Evolutionary conservation across 2,888 invertebrate genomes (phyloP).

Genomic region (Agriopis aurantiaria): DNA sequence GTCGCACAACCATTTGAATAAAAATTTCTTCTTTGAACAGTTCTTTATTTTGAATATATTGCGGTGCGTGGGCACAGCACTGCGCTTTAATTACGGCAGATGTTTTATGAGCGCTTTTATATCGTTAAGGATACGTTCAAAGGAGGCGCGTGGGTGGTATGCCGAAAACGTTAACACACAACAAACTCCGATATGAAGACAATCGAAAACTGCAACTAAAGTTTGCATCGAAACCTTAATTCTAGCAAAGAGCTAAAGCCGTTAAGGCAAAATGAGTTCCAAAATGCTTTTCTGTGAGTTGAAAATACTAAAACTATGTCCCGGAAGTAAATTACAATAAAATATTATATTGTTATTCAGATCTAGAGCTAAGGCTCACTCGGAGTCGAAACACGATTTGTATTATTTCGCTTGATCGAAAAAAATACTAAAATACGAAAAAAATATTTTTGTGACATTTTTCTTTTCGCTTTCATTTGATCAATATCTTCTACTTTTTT

Average conservation of each 20-base stretch:
- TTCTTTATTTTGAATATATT: slow-evolving; percentile 80
- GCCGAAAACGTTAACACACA: slow-evolving; percentile 12
- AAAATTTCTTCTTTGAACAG: slow-evolving; percentile 79
- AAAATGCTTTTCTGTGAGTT: no score
- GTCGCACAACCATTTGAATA: slow-evolving; percentile 82
- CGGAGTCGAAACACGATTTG: no score
- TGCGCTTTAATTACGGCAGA: slow-evolving; percentile 49
- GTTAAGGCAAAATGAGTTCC: neutral
- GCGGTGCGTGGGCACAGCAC: slow-evolving; percentile 59
- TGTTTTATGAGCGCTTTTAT: slow-evolving; percentile 48
- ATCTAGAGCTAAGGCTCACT: no score
- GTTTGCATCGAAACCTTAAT: neutral
- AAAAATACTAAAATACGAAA: no score
- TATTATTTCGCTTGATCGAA: no score
- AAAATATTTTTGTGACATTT: no score
- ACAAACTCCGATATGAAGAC: neutral
- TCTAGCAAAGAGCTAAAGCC: neutral
- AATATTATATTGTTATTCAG: no score
- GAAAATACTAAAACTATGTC: no score
- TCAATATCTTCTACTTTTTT: no score
- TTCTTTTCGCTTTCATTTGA: no score
- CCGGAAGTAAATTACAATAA: no score
- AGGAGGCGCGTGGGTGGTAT: slow-evolving; percentile 33
- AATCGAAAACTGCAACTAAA: neutral
- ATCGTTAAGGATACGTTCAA: slow-evolving; percentile 36